These are phyloP conservation scores for Brachypodius melanocephalos DNA, from an alignment of 2,113 vertebrate genomes.

Conservation along the genomic window DNA sequence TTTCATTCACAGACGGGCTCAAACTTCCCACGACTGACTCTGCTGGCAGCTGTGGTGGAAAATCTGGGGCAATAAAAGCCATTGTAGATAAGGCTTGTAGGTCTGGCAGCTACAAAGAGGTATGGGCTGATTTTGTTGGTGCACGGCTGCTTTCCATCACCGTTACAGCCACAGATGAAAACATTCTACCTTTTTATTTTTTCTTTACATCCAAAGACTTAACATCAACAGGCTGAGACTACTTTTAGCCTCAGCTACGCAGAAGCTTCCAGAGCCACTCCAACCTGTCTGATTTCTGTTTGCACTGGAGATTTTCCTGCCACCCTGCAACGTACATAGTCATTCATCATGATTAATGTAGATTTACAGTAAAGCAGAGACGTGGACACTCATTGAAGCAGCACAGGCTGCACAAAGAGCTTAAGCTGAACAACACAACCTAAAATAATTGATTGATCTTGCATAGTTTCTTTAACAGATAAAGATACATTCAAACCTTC, in stretches of 20 bases:
- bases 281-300: constrained; percentile 46
- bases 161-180: constrained; percentile 10
- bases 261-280: constrained; percentile 36
- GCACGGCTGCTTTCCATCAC: neutral
- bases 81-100: neutral
- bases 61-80: neutral
- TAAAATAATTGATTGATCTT: neutral
- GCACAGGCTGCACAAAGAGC: neutral
- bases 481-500: neutral
- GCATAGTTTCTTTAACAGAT: neutral
- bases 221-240: constrained; percentile 20
- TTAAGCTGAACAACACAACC: neutral
- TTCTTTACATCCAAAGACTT: neutral
- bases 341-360: constrained; percentile 10
- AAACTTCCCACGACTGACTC: neutral
- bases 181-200: neutral
- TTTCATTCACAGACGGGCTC: neutral
- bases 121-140: neutral
- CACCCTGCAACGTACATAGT: neutral
- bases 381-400: neutral
- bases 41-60: constrained; percentile 47
- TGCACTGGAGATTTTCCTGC: constrained; percentile 39
- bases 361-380: constrained; percentile 13
- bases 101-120: constrained; percentile 23
- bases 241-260: constrained; percentile 29